Conservation (phyloP, 2,113 vertebrate species). For the Xenus cinereus region DNA sequence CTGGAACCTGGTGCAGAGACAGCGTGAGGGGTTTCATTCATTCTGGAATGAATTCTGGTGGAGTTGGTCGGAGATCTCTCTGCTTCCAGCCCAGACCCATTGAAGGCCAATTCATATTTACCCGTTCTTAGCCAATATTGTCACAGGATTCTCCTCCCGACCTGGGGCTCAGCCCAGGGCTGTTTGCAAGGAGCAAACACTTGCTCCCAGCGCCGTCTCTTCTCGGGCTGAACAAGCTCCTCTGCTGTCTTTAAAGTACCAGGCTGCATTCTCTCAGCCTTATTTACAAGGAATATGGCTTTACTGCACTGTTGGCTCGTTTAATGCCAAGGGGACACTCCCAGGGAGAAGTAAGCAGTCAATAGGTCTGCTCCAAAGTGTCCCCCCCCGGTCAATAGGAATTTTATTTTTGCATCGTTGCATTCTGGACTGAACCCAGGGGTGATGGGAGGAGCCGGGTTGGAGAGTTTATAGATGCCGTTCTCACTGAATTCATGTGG, state of each 20-base stretch:
- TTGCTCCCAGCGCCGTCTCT: fast-evolving
- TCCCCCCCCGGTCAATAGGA: neutral
- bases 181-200: neutral
- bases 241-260: neutral
- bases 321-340: neutral
- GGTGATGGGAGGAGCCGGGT: neutral
- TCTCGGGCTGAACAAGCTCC: neutral
- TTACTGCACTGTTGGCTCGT: neutral
- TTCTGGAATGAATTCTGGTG: too few relatives aligned
- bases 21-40: fast-evolving
- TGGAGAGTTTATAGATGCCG: neutral
- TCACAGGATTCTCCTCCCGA: neutral
- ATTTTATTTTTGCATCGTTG: neutral
- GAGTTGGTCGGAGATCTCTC: neutral
- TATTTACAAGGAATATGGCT: neutral
- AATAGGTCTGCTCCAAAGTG: neutral
- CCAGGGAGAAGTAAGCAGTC: neutral
- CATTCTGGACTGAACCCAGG: neutral
- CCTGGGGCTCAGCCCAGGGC: neutral
- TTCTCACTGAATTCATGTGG: neutral
- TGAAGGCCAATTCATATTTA: neutral
- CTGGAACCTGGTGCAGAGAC: fast-evolving
- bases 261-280: neutral
- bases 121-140: neutral
- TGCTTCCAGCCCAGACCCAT: neutral